Base-by-base conservation (phyloP, 1,140 invertebrate species). In the Mycetomoellerius zeteki region DNA sequence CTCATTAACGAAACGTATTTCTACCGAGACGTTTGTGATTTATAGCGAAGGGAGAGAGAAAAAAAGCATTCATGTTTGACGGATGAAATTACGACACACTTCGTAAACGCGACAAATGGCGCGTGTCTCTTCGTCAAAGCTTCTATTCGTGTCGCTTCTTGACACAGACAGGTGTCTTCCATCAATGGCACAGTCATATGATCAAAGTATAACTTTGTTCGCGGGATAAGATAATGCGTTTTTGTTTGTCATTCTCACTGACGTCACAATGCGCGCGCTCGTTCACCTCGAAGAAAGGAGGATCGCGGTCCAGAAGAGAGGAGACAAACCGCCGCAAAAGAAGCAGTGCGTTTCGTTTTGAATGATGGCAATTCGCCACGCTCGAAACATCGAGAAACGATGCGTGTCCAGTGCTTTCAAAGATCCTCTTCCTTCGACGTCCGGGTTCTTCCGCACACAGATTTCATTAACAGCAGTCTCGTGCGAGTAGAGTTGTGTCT, bases 371-470 rank as follows among this genome's bases (percentile, higher is more conserved):
- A 89, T 91, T 91, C 88, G 92, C 89, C 88, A 93, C 92, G 93
- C 82, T 88, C 86, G 87, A 89, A 92, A 89, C 86, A 85, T 88
- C 52, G 43, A 86, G 85, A 92, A 93, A 93, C 92, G 90, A 91
- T 88, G 91, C 92, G 92, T 89, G 89, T 89, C 91, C 64, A 77
- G 82, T 88, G 77, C 89, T 89, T 91, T 93, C 92, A 92, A 92
- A 93, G 92, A 90, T 86, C 71, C 86, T 82, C 76, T 73, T 56
- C 47, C 50, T 33, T 27, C 47, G 56, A 85, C 73, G 37, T 75
- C 60, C 33, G 16, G 27, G 33, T 60, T 71, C n/a, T 60, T 71
- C 76, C 10, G 14, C 64, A 54, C 65, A 87, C 37, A 73, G 60
- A 62, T 50, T 24, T 27, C 77, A 37, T 14, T 54, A 75, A 64